Evolutionary conservation across 2,797 vertebrate genomes (phyloP).

Genomic region (Malurus splendens): DNA sequence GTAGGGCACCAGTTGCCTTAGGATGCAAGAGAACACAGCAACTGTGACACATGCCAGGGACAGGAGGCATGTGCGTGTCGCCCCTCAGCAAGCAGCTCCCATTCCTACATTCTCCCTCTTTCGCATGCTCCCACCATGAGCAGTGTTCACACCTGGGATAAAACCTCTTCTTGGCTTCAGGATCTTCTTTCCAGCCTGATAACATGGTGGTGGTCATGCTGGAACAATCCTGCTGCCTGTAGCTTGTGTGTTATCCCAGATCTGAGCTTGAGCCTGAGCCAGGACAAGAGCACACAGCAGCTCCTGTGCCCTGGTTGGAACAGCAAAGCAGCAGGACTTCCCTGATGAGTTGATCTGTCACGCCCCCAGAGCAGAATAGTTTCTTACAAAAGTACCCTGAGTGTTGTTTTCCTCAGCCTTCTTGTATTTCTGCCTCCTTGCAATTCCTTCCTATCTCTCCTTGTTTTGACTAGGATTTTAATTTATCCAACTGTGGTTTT

Average conservation of each 20-base stretch:
- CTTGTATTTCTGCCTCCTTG: neutral
- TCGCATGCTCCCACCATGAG: accelerated
- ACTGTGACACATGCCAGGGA: neutral
- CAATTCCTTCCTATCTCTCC: neutral
- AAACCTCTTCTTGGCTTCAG: neutral
- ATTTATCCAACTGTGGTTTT: neutral
- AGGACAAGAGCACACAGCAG: accelerated
- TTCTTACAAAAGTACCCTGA: neutral
- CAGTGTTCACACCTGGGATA: neutral
- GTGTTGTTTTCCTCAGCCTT: neutral
- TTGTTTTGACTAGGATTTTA: neutral
- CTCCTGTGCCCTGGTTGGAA: neutral
- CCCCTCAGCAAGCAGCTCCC: neutral
- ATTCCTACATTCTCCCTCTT: neutral
- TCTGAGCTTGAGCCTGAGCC: neutral
- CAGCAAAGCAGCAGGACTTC: neutral
- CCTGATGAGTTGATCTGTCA: neutral
- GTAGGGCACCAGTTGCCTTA: neutral
- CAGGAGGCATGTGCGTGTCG: neutral
- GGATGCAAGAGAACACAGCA: neutral
- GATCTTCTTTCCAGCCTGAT: neutral
- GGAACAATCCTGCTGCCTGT: neutral
- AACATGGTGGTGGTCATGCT: neutral
- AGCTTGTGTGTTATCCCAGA: neutral
- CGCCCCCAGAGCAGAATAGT: accelerated